These are phyloP conservation scores for Portunus trituberculatus DNA, from an alignment of 1,140 invertebrate species.

Conservation along the genomic window DNA sequence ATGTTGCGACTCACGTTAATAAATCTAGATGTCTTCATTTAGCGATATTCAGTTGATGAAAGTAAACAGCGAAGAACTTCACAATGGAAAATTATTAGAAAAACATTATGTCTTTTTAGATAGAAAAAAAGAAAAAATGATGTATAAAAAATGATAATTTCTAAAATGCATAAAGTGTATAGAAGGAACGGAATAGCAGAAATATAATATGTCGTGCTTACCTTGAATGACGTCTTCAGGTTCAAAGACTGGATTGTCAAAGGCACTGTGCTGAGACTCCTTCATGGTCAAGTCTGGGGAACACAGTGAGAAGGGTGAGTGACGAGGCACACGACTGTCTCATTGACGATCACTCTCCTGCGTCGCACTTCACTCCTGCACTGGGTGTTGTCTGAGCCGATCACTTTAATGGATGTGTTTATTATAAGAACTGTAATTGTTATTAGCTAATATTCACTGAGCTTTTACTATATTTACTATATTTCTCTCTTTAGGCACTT, in stretches of 20 bases:
- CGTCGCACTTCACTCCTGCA: too few relatives aligned
- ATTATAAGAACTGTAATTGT: too few relatives aligned
- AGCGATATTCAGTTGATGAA: neutral
- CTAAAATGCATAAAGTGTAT: neutral
- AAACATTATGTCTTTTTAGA: neutral
- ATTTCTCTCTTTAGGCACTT: too few relatives aligned
- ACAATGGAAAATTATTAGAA: neutral
- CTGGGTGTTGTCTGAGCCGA: too few relatives aligned
- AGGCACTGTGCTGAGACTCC: neutral
- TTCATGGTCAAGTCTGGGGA: too few relatives aligned
- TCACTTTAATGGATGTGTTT: too few relatives aligned
- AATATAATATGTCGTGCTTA: neutral
- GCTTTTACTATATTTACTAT: too few relatives aligned
- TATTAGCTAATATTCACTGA: too few relatives aligned
- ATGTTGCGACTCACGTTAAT: neutral
- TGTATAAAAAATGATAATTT: neutral
- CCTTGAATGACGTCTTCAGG: neutral
- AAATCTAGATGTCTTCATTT: neutral
- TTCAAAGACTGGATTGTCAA: neutral
- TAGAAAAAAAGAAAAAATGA: neutral
- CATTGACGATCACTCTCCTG: too few relatives aligned
- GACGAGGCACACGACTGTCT: too few relatives aligned
- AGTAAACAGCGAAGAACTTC: neutral
- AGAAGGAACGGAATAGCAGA: neutral
- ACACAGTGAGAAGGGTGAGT: too few relatives aligned